Evolutionary conservation across 2,888 invertebrate species (phyloP).

Genomic region (Limnephilus lunatus): DNA sequence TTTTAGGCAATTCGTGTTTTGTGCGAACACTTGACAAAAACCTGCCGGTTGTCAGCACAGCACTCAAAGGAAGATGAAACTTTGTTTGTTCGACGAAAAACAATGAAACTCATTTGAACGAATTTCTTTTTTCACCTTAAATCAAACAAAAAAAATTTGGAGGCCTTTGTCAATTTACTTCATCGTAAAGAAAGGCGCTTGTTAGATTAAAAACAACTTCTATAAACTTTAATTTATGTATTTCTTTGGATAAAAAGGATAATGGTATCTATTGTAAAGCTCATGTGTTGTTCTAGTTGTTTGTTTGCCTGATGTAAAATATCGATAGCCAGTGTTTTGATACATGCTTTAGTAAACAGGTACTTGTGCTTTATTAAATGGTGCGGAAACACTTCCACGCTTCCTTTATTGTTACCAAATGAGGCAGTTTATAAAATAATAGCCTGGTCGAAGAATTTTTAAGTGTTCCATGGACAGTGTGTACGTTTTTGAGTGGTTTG

Average conservation of each 20-base stretch:
- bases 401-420: too few relatives aligned
- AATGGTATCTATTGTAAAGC: not conserved
- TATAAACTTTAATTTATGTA: not conserved
- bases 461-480: too few relatives aligned
- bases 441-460: too few relatives aligned
- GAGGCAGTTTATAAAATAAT: too few relatives aligned
- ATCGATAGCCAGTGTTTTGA: too few relatives aligned
- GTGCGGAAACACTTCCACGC: too few relatives aligned
- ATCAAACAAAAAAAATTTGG: not conserved
- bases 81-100: conserved; percentile 33
- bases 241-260: not conserved
- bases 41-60: conserved; percentile 30
- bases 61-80: conserved; percentile 40
- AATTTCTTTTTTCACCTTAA: not conserved
- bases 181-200: not conserved
- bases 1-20: conserved; percentile 46
- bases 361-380: too few relatives aligned
- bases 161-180: not conserved
- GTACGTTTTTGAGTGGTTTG: too few relatives aligned
- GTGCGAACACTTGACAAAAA: conserved; percentile 17
- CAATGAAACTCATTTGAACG: conserved; percentile 8
- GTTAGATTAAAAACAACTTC: not conserved
- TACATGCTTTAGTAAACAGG: too few relatives aligned
- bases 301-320: too few relatives aligned
- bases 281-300: too few relatives aligned